phyloP scores from a whole-genome alignment of 2,113 vertebrate genomes.

The Trichechus manatus region DNA sequence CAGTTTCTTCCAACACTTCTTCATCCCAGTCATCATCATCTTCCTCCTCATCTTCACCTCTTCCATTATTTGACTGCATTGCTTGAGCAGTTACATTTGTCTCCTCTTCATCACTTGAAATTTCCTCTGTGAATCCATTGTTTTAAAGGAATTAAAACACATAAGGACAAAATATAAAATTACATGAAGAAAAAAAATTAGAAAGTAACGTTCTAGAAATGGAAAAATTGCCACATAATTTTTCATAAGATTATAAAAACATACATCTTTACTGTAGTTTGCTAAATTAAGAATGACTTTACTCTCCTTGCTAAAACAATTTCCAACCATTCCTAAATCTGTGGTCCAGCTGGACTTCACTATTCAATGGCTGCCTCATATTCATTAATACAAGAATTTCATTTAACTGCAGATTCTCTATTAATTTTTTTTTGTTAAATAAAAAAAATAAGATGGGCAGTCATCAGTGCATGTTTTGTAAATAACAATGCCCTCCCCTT shows the following conservation, averaged over 20 bases:
- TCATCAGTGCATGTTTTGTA: constrained; percentile 44
- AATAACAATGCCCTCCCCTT: background rate
- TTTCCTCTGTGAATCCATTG: constrained; percentile 92
- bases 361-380: background rate
- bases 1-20: constrained; percentile 95
- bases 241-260: constrained; percentile 4
- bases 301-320: background rate
- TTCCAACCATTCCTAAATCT: background rate
- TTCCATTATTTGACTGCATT: constrained; percentile 89
- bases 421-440: constrained; percentile 6
- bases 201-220: background rate
- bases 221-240: background rate
- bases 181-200: background rate
- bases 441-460: background rate
- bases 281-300: constrained; percentile 28
- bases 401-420: background rate
- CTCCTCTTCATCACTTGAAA: constrained; percentile 97
- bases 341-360: background rate
- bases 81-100: constrained; percentile 87
- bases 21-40: constrained; percentile 98
- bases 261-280: background rate
- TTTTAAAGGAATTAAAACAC: constrained; percentile 38
- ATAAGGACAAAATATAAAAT: background rate
- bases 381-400: background rate
- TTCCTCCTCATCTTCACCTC: constrained; percentile 91